Evolutionary conservation across 2,888 invertebrate species (phyloP), one percentile per base, ranked within the genome.

Genomic region (Cynaeus angustus): DNA sequence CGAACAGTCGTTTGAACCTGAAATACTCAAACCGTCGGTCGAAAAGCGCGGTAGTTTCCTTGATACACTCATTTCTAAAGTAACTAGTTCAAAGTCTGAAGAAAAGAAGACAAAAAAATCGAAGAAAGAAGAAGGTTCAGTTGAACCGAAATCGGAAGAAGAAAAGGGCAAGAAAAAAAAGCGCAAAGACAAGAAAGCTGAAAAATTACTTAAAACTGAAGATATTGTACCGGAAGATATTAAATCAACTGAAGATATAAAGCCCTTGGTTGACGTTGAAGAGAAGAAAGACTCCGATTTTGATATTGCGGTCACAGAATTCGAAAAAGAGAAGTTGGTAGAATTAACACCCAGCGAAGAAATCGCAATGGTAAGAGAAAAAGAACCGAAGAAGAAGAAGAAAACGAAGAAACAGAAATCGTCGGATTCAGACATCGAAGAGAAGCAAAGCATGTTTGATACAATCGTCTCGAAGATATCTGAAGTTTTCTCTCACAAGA

Each of bases 401-500:
- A 74, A 75, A 50, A 45, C 55, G 71, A 48, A 72, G 72, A 55
- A 68, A 65, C 56, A 75, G 61, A 74, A 74, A 48, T 69, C 71
- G 12, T 26, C 41, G 1, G 58, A 64, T 21, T 55, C 66, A 3
- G 58, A 52, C n/a, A 9, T 33, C 13, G 70, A 66, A 9, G 75
- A 76, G 26, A 79, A 77, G 72, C 71, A 79, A 1, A 77, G 80
- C n/a, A 73, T 83, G 10, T 78, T 83, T 43, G 77, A 77, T 64
- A 77, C 76, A 7, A 72, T 82, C 3, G 77, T 81, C 1, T 74
- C 77, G n/a, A 82, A 79, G 71, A 78, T 82, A 9, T 76, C 81
- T 12, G 80, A 80, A 55, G 79, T 77, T 8, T 75, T 82, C 38
- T 70, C 75, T 16, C 75, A 76, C 38, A 79, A 77, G 62, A 78